Conservation (phyloP, 2,888 invertebrate genomes). For the Salpingus planirostris region DNA sequence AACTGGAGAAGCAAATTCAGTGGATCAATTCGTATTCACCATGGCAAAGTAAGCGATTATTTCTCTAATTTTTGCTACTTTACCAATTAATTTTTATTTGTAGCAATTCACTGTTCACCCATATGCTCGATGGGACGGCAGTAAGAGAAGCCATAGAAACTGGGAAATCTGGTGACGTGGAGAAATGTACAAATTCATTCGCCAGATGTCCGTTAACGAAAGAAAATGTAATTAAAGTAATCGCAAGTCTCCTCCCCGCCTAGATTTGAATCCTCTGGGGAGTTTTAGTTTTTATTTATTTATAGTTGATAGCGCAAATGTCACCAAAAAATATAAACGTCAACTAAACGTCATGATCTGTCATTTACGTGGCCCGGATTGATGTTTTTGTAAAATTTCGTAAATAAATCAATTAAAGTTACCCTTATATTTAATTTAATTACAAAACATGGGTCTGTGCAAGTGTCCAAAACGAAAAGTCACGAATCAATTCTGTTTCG, state of each 20-base stretch:
- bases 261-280: constrained; percentile 20
- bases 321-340: constrained; percentile 32
- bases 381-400: constrained; percentile 7
- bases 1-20: constrained; percentile 52
- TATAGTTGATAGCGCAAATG: constrained; percentile 1
- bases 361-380: constrained; percentile 14
- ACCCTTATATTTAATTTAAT: constrained; percentile 1
- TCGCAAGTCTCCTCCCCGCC: constrained; percentile 57
- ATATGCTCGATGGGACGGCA: constrained; percentile 62
- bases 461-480: constrained; percentile 96
- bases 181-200: constrained; percentile 52
- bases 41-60: constrained; percentile 50
- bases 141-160: constrained; percentile 61
- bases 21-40: constrained; percentile 54
- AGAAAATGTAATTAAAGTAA: constrained; percentile 56
- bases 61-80: no score
- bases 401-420: neutral
- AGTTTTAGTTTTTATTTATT: no score
- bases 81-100: constrained; percentile 25
- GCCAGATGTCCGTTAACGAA: constrained; percentile 60
- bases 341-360: constrained; percentile 2
- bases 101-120: constrained; percentile 60
- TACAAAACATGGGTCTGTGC: constrained; percentile 80
- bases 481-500: constrained; percentile 98
- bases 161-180: constrained; percentile 48